Conservation (phyloP, 2,888 invertebrate genomes). For the Dicranocentrus wangi region DNA sequence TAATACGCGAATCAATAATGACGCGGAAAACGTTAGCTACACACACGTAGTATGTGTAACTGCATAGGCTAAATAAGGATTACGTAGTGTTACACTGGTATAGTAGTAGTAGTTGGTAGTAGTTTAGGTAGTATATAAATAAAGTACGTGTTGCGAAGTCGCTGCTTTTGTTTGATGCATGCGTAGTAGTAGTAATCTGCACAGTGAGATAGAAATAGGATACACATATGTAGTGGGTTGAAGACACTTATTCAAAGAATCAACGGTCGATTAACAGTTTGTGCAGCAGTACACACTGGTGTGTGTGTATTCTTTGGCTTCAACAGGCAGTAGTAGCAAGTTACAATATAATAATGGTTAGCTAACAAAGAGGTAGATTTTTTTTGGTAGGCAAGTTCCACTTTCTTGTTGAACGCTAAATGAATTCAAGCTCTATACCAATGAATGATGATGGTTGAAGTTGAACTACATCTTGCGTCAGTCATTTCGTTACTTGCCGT, state of each 20-base stretch:
- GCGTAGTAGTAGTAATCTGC: slow-evolving; percentile 1
- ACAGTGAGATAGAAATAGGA: not conserved
- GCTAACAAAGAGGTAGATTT: not conserved
- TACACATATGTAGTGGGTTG: not conserved
- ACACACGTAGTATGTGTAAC: not conserved
- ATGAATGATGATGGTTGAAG: not conserved
- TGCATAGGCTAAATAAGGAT: not conserved
- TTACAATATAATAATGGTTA: not conserved
- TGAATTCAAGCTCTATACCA: slow-evolving; percentile 6
- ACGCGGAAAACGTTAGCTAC: slow-evolving; percentile 29
- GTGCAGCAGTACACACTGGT: slow-evolving; percentile 23
- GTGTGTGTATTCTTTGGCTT: not conserved
- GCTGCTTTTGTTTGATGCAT: not conserved
- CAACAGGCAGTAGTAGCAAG: not conserved
- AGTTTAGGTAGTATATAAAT: not conserved
- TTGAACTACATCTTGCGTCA: slow-evolving; percentile 38
- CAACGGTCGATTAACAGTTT: slow-evolving; percentile 40
- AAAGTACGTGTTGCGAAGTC: not conserved
- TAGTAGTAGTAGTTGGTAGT: too few relatives aligned
- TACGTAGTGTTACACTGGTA: too few relatives aligned
- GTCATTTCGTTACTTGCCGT: slow-evolving; percentile 6
- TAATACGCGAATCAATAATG: slow-evolving; percentile 10
- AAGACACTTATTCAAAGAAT: slow-evolving; percentile 26
- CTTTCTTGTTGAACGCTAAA: slow-evolving; percentile 24
- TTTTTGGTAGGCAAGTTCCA: slow-evolving; percentile 38